A percentile compares a stretch with the other conserved stretches of the same genome.
Evolutionary conservation across 2,888 invertebrate genomes (phyloP).

Genomic region (Meliscaeva auricollis): DNA sequence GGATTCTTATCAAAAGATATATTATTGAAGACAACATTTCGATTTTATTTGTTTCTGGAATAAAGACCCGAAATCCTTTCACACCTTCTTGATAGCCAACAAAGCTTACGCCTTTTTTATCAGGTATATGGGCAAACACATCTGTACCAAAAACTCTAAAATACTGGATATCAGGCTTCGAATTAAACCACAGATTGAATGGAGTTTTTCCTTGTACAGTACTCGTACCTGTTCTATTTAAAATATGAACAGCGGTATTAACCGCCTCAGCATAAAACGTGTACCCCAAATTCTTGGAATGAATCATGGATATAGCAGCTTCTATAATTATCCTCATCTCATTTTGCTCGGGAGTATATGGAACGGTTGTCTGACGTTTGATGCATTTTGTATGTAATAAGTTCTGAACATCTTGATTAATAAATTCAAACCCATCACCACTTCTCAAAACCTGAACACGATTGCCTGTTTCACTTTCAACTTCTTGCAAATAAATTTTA

Average conservation of each 20-base stretch:
- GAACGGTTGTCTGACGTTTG: background rate
- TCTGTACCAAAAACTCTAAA: constrained; percentile 15
- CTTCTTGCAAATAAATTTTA: background rate
- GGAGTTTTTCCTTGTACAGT: constrained; percentile 5
- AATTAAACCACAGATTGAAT: constrained; percentile 11
- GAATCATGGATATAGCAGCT: constrained; percentile 6
- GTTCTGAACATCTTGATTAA: background rate
- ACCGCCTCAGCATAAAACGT: constrained; percentile 16
- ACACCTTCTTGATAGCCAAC: constrained; percentile 4
- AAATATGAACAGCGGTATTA: constrained; percentile 6
- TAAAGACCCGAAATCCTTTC: background rate
- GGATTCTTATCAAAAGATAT: too few species aligned
- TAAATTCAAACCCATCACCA: background rate
- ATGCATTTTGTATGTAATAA: background rate
- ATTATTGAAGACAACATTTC: constrained; percentile 1
- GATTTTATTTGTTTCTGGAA: background rate
- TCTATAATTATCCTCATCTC: background rate
- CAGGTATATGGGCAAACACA: constrained; percentile 16
- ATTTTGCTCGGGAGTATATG: background rate
- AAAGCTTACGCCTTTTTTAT: constrained; percentile 2
- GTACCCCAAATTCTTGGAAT: background rate
- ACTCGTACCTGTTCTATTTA: background rate
- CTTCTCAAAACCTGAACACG: background rate
- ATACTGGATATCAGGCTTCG: background rate
- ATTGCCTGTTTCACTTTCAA: background rate